These are phyloP conservation scores for Litoditis marina DNA, from an alignment of 2,888 invertebrate genomes.

Conservation along the genomic window DNA sequence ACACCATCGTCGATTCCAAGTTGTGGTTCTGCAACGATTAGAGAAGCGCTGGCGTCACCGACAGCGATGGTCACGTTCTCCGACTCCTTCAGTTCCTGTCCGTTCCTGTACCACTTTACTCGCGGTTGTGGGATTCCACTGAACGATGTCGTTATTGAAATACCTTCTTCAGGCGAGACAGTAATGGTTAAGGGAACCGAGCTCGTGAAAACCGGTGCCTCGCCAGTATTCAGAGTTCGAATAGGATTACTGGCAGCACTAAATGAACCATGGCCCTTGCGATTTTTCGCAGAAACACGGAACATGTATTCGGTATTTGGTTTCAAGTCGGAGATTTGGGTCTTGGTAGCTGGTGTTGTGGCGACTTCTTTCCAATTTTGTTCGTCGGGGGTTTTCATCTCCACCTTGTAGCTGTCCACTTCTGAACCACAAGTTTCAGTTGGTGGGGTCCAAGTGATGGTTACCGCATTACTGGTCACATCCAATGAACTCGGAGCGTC, in stretches of 20 bases:
- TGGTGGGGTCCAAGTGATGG: slow-evolving; percentile 28
- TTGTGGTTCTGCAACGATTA: slow-evolving; percentile 57
- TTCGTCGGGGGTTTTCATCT: slow-evolving; percentile 42
- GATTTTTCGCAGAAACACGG: slow-evolving; percentile 36
- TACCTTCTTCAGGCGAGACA: slow-evolving; percentile 30
- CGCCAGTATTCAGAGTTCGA: slow-evolving; percentile 28
- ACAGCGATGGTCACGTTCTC: slow-evolving; percentile 23
- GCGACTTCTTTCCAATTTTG: slow-evolving; percentile 29
- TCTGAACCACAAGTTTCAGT: slow-evolving; percentile 20
- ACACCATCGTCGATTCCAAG: slow-evolving; percentile 60
- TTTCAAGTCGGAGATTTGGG: slow-evolving; percentile 32
- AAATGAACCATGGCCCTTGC: slow-evolving; percentile 21
- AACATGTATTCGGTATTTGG: slow-evolving; percentile 49
- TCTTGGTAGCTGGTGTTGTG: slow-evolving; percentile 18
- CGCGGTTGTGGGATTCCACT: slow-evolving; percentile 20
- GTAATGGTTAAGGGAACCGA: slow-evolving; percentile 19
- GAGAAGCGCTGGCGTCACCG: slow-evolving; percentile 36
- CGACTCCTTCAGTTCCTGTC: slow-evolving; percentile 13
- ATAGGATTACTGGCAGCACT: slow-evolving; percentile 21
- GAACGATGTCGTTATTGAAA: slow-evolving; percentile 34
- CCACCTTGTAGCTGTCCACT: slow-evolving; percentile 33
- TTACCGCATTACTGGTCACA: slow-evolving; percentile 23
- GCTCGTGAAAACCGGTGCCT: slow-evolving; percentile 27
- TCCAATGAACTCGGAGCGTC: slow-evolving; percentile 15
- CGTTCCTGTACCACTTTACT: slow-evolving; percentile 33